Evolutionary conservation across 2,888 invertebrate genomes (phyloP).

Genomic region (Melipona bicolor): DNA sequence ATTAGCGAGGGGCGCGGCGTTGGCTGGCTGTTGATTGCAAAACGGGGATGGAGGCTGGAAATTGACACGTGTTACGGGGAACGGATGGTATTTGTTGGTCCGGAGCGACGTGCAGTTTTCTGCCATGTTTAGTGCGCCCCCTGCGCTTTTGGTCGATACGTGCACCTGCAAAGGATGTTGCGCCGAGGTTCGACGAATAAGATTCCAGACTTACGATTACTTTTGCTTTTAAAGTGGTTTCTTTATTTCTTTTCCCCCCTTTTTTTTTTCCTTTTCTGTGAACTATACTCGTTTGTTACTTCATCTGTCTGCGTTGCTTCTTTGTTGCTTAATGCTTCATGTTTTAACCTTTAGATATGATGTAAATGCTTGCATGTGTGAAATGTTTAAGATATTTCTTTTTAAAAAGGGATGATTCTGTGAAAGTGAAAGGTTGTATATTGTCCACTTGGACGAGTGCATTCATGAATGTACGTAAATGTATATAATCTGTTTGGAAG

Average conservation of each 20-base stretch:
- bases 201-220: not conserved
- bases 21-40: conserved; percentile 5
- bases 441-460: too few species aligned
- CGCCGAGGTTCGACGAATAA: not conserved
- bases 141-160: not conserved
- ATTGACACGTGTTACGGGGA: not conserved
- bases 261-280: not conserved
- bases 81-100: not conserved
- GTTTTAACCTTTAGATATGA: too few species aligned
- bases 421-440: too few species aligned
- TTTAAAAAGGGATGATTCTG: too few species aligned
- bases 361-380: too few species aligned
- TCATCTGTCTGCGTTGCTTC: not conserved
- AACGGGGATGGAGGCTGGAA: not conserved
- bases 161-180: not conserved
- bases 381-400: too few species aligned
- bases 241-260: not conserved
- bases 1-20: too few species aligned
- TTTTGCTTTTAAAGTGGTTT: too few species aligned
- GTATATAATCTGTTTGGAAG: too few species aligned
- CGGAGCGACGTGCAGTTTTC: not conserved
- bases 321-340: not conserved
- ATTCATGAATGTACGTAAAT: too few species aligned
- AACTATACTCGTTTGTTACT: not conserved
- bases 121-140: not conserved